phyloP scores from a whole-genome alignment of 2,113 vertebrate species.

The Microcebus ravelobensis region DNA sequence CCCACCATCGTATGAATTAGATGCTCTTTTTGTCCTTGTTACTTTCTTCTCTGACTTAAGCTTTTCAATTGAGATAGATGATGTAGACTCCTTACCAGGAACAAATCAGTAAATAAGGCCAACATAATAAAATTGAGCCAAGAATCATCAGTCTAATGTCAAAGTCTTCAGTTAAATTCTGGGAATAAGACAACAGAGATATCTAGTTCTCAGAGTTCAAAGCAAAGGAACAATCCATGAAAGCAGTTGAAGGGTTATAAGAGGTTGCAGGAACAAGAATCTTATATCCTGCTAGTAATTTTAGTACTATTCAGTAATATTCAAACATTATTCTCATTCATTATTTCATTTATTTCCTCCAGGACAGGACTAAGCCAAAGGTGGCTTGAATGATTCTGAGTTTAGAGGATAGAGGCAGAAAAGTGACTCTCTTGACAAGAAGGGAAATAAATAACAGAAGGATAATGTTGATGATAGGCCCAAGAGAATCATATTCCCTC shows the following conservation, averaged over 20 bases:
- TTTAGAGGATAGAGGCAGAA: background rate
- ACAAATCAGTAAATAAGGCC: background rate
- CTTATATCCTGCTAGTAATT: background rate
- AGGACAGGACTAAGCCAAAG: background rate
- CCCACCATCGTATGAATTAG: background rate
- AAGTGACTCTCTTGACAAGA: background rate
- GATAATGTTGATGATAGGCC: background rate
- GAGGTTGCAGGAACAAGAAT: background rate
- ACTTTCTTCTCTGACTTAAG: background rate
- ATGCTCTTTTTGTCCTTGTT: background rate
- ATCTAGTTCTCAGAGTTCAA: background rate
- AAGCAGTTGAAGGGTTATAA: background rate
- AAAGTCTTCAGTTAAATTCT: background rate
- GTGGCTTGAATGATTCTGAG: background rate
- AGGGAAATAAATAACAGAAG: background rate
- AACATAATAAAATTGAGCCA: background rate
- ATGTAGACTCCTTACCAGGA: background rate
- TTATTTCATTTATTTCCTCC: constrained; percentile 26
- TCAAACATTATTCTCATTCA: background rate
- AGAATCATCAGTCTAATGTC: background rate
- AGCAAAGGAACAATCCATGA: background rate
- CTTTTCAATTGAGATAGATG: background rate
- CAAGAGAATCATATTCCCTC: background rate
- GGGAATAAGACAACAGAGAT: background rate
- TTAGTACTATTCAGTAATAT: background rate